These are phyloP conservation scores for Cottus gobio DNA, from an alignment of 2,113 vertebrate genomes.

Conservation along the genomic window DNA sequence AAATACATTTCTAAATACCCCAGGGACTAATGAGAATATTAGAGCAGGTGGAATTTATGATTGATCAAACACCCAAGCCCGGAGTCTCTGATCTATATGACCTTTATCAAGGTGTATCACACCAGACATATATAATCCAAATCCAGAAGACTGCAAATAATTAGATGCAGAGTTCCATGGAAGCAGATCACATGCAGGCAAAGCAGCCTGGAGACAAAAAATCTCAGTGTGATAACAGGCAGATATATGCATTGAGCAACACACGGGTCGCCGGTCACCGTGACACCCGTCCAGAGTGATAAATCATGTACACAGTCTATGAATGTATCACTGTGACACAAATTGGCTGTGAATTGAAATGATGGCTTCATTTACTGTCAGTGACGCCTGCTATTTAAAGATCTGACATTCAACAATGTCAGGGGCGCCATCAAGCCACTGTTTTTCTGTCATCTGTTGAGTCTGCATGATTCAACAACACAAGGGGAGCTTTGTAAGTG, in stretches of 20 bases:
- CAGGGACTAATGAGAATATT: constrained; percentile 58
- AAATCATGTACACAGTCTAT: constrained; percentile 39
- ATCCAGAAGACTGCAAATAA: constrained; percentile 19
- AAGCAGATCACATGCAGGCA: constrained; percentile 26
- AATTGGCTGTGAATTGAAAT: constrained; percentile 40
- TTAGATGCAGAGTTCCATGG: background rate
- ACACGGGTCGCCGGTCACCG: constrained; percentile 42
- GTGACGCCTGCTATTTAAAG: constrained; percentile 38
- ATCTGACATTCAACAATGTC: constrained; percentile 49
- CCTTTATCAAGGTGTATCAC: constrained; percentile 62
- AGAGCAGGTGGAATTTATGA: constrained; percentile 45
- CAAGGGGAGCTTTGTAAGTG: constrained; percentile 33
- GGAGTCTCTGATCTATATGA: constrained; percentile 51
- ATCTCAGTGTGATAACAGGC: constrained; percentile 35
- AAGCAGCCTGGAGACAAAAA: constrained; percentile 20
- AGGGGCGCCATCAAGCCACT: constrained; percentile 39
- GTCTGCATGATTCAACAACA: constrained; percentile 44
- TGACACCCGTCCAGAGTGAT: constrained; percentile 31
- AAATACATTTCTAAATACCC: constrained; percentile 69
- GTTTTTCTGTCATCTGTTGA: constrained; percentile 56
- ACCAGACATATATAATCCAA: constrained; percentile 48
- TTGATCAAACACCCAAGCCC: constrained; percentile 59
- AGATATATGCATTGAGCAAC: constrained; percentile 36
- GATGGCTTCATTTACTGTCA: constrained; percentile 57
- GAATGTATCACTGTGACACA: constrained; percentile 40